Conservation (phyloP, 2,797 vertebrate species). For the Propithecus deckenii region DNA sequence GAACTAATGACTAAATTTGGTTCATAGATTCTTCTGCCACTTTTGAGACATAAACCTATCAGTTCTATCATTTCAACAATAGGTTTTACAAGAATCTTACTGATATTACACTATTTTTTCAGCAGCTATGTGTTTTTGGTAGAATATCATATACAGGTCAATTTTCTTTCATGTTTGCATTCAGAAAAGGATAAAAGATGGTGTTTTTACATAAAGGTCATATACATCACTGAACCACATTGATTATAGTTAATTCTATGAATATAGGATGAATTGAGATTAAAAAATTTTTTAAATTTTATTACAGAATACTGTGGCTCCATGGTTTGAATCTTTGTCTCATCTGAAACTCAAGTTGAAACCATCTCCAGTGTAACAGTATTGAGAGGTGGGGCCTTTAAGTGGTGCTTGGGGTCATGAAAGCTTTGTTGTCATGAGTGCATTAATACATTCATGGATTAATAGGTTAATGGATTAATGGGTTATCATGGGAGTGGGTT, state of each 20-base stretch:
- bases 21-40: background rate
- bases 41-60: slow-evolving; percentile 29
- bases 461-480: background rate
- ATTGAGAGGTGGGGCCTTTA: background rate
- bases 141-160: slow-evolving; percentile 16
- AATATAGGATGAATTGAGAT: background rate
- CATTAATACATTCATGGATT: background rate
- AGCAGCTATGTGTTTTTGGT: background rate
- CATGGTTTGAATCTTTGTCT: background rate
- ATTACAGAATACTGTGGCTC: background rate
- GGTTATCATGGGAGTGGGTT: background rate
- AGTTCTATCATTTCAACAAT: background rate
- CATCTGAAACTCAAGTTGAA: background rate
- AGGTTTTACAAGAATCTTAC: background rate
- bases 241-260: background rate
- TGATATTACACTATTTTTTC: background rate
- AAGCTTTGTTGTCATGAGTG: background rate
- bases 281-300: background rate
- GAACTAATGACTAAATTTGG: background rate
- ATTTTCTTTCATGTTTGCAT: slow-evolving; percentile 30
- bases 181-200: slow-evolving; percentile 6
- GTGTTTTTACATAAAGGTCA: background rate
- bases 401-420: background rate
- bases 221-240: background rate
- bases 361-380: background rate